A percentile compares a stretch with the other conserved stretches of the same genome.
phyloP scores from a whole-genome alignment of 2,113 vertebrate species.

The Probosciger aterrimus region DNA sequence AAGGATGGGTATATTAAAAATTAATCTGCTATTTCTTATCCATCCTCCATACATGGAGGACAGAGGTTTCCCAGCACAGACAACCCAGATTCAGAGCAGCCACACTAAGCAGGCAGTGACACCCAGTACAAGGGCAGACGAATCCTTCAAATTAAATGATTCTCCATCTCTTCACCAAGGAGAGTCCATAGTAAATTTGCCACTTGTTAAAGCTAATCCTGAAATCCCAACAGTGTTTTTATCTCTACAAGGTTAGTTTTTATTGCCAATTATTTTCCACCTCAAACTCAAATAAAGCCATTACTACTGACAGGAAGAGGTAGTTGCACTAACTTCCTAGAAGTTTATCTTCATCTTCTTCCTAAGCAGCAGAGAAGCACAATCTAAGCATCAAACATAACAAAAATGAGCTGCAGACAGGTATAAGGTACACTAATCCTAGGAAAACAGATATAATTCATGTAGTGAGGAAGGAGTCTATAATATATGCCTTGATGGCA shows the following conservation, averaged over 20 bases:
- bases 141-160: background rate
- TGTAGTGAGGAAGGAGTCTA: background rate
- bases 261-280: background rate
- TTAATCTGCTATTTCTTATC: background rate
- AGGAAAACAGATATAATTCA: background rate
- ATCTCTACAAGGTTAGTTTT: background rate
- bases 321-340: background rate
- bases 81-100: background rate
- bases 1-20: background rate
- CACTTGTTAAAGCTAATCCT: background rate
- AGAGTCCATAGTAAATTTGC: background rate
- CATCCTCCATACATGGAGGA: background rate
- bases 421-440: background rate
- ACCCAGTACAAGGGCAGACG: accelerated
- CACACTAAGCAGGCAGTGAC: background rate
- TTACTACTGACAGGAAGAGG: background rate
- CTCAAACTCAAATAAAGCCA: background rate
- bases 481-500: background rate
- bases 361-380: background rate
- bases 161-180: background rate
- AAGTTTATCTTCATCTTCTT: background rate
- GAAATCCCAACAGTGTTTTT: background rate
- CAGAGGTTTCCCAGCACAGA: background rate
- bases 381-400: background rate
- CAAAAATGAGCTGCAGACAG: background rate